Percentiles rank a stretch among this genome's conserved stretches.
These are phyloP conservation scores for Eurypyga helias DNA, from an alignment of 2,113 vertebrate genomes.

Conservation along the genomic window DNA sequence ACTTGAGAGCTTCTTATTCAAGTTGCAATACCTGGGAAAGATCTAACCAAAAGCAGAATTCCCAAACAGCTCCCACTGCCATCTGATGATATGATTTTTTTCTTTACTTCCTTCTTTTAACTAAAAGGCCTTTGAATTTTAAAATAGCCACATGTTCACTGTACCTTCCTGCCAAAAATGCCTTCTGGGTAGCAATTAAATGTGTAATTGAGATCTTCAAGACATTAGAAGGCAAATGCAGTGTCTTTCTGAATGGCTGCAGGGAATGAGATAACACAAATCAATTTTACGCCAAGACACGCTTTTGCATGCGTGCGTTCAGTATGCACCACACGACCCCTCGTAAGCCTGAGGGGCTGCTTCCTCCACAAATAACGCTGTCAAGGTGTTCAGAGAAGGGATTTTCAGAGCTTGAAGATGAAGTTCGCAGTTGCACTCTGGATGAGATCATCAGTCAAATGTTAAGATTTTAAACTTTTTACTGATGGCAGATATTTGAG, in stretches of 20 bases:
- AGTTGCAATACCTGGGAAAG: not conserved
- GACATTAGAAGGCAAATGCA: constrained; percentile 1
- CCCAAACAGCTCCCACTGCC: not conserved
- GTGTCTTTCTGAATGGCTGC: not conserved
- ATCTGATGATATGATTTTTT: not conserved
- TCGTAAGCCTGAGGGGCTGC: not conserved
- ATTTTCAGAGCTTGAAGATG: not conserved
- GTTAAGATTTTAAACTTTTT: not conserved
- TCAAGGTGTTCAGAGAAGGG: not conserved
- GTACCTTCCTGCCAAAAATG: not conserved
- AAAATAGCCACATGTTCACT: not conserved
- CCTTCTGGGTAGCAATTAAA: constrained; percentile 25
- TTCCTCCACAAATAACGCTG: not conserved
- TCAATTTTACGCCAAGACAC: not conserved
- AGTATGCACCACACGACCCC: not conserved
- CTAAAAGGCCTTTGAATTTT: not conserved
- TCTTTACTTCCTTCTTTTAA: not conserved
- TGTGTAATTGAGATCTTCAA: constrained; percentile 1
- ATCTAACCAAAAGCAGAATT: not conserved
- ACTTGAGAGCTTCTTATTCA: not conserved
- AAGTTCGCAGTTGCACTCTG: not conserved
- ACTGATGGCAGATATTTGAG: not conserved
- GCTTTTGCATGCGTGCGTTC: not conserved
- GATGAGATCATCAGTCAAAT: not conserved
- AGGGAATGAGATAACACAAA: not conserved